Evolutionary conservation across 1,140 invertebrate species (phyloP).

Genomic region (Anastrepha obliqua): DNA sequence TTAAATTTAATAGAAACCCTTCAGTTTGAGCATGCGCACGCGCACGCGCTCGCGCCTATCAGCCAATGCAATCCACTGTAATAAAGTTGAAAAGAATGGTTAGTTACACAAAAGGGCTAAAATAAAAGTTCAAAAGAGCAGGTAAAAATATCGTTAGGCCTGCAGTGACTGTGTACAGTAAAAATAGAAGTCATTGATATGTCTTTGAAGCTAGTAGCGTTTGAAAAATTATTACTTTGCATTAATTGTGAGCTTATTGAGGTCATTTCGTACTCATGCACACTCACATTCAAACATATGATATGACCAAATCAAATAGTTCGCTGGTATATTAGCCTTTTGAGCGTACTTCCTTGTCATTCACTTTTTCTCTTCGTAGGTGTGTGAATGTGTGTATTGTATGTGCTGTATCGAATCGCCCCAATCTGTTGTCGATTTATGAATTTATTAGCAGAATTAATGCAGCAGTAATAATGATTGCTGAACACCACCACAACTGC

Average conservation of each 20-base stretch:
- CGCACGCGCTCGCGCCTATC: background rate
- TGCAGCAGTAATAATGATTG: background rate
- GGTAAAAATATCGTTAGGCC: background rate
- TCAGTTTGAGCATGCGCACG: conserved; percentile 29
- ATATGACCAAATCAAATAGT: conserved; percentile 24
- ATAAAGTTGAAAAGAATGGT: background rate
- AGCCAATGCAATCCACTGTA: background rate
- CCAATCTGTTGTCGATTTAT: conserved; percentile 17
- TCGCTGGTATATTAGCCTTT: background rate
- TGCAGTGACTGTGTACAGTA: background rate
- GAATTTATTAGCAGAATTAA: conserved; percentile 33
- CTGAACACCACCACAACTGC: background rate
- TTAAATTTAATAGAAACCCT: background rate
- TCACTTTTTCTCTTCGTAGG: background rate
- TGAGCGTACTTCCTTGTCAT: background rate
- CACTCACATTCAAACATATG: background rate
- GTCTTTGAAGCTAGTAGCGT: background rate
- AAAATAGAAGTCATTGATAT: background rate
- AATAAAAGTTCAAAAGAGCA: conserved; percentile 18
- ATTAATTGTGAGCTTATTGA: conserved; percentile 32
- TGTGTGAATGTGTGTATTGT: too few species aligned
- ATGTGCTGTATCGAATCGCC: background rate
- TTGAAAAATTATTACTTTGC: conserved; percentile 20
- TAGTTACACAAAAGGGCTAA: background rate
- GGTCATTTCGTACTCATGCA: background rate